A percentile compares a stretch with the other conserved stretches of the same genome.
Evolutionary conservation across 1,140 invertebrate genomes (phyloP).

Genomic region (Panagrolaimus sp.): DNA sequence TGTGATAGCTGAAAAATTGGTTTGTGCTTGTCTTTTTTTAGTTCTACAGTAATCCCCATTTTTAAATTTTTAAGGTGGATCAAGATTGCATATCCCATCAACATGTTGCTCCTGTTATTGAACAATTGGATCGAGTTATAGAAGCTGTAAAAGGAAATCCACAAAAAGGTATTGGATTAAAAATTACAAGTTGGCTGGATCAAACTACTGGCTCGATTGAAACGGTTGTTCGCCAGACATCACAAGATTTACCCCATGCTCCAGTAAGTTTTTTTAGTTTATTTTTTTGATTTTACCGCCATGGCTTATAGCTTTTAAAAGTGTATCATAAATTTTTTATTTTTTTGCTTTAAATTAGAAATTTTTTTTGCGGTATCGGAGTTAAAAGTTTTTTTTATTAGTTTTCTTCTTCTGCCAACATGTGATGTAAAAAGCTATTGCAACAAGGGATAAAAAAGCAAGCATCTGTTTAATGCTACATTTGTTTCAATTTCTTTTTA

Average conservation of each 20-base stretch:
- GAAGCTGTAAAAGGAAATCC: conserved; percentile 45
- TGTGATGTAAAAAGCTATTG: background rate
- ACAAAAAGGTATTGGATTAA: conserved; percentile 47
- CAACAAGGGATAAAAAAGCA: background rate
- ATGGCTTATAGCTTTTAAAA: background rate
- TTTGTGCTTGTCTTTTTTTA: conserved; percentile 16
- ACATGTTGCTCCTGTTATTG: conserved; percentile 40
- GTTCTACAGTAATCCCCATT: background rate
- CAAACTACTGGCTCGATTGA: conserved; percentile 18
- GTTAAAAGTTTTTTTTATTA: conserved; percentile 11
- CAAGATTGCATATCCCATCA: conserved; percentile 46
- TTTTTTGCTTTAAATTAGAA: too few relatives aligned
- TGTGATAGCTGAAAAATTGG: conserved; percentile 47
- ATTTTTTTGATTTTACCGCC: conserved; percentile 12
- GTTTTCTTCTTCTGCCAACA: background rate
- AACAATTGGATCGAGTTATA: conserved; percentile 50
- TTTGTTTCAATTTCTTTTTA: background rate
- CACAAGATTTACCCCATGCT: conserved; percentile 12
- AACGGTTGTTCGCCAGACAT: conserved; percentile 16
- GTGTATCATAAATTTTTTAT: too few relatives aligned
- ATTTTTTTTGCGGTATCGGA: too few relatives aligned
- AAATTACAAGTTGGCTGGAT: conserved; percentile 41
- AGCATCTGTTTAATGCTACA: conserved; percentile 5
- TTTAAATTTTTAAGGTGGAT: conserved; percentile 39
- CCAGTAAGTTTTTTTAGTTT: conserved; percentile 23